Conservation (phyloP, 2,888 invertebrate genomes). For the Himalopsyche anomala region DNA sequence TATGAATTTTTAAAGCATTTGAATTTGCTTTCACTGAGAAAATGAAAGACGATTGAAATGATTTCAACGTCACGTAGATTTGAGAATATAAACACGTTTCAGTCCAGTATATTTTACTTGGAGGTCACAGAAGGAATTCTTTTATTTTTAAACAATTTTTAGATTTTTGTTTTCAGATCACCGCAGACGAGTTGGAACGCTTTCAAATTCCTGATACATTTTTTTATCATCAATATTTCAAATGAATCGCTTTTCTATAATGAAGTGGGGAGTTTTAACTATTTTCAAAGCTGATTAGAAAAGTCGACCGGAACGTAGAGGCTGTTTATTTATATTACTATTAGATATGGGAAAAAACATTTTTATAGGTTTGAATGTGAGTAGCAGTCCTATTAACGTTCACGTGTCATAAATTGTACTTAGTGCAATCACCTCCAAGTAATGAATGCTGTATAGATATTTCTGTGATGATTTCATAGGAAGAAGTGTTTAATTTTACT, state of each 20-base stretch:
- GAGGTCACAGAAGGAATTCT: too few relatives aligned
- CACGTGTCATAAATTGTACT: slow-evolving; percentile 50
- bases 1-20: slow-evolving; percentile 25
- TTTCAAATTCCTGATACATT: too few relatives aligned
- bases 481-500: slow-evolving; percentile 19
- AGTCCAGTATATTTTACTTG: too few relatives aligned
- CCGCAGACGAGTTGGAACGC: too few relatives aligned
- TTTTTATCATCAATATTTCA: too few relatives aligned
- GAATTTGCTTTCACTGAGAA: background rate
- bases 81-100: too few relatives aligned
- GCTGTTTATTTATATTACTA: background rate
- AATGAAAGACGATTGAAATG: slow-evolving; percentile 11
- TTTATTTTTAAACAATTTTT: too few relatives aligned
- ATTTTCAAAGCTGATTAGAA: too few relatives aligned
- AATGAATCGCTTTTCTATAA: too few relatives aligned
- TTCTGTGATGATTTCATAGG: slow-evolving; percentile 49
- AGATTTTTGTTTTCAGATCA: too few relatives aligned
- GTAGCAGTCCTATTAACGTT: slow-evolving; percentile 55
- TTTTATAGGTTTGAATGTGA: background rate
- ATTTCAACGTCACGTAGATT: background rate
- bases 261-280: too few relatives aligned
- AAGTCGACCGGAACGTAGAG: too few relatives aligned
- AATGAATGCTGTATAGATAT: slow-evolving; percentile 36
- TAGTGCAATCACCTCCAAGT: slow-evolving; percentile 45
- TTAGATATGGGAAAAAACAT: background rate